These are phyloP conservation scores for Rhabditoides inermis DNA, from an alignment of 2,888 invertebrate genomes.

Conservation along the genomic window DNA sequence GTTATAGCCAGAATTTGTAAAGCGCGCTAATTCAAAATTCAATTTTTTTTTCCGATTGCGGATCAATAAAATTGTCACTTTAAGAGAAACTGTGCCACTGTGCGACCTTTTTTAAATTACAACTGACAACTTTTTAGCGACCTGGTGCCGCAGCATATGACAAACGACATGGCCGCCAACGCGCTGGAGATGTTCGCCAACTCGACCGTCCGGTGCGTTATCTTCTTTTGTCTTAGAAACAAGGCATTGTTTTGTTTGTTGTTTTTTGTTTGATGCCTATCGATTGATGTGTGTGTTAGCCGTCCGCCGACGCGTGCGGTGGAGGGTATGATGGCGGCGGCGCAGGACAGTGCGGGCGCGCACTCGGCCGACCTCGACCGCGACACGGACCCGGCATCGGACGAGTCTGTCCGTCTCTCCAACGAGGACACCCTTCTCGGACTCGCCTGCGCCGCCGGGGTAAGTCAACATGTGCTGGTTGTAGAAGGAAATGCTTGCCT, in stretches of 20 bases:
- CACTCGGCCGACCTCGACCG: constrained; percentile 12
- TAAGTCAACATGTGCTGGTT: constrained; percentile 52
- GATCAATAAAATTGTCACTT: no score
- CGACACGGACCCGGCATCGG: constrained; percentile 6
- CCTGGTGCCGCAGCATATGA: constrained; percentile 69
- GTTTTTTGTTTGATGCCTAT: constrained; percentile 8
- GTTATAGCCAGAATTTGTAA: no score
- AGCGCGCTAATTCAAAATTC: no score
- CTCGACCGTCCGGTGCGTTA: constrained; percentile 12
- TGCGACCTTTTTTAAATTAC: no score
- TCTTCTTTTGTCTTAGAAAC: not conserved
- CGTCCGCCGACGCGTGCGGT: constrained; percentile 27
- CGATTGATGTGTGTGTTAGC: constrained; percentile 8
- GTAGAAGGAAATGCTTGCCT: not conserved
- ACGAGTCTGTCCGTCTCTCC: not conserved
- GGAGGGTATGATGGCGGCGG: constrained; percentile 30
- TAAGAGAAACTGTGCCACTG: no score
- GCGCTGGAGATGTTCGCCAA: constrained; percentile 84
- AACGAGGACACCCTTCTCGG: constrained; percentile 88
- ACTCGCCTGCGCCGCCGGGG: constrained; percentile 92
- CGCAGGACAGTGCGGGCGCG: constrained; percentile 21
- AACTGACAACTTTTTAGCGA: not conserved
- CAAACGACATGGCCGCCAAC: constrained; percentile 90
- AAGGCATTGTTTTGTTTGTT: constrained; percentile 1
- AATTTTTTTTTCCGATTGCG: no score